Evolutionary conservation across 2,888 invertebrate genomes (phyloP), one percentile per base, ranked within the genome.

Genomic region (Aleiodes testaceus): DNA sequence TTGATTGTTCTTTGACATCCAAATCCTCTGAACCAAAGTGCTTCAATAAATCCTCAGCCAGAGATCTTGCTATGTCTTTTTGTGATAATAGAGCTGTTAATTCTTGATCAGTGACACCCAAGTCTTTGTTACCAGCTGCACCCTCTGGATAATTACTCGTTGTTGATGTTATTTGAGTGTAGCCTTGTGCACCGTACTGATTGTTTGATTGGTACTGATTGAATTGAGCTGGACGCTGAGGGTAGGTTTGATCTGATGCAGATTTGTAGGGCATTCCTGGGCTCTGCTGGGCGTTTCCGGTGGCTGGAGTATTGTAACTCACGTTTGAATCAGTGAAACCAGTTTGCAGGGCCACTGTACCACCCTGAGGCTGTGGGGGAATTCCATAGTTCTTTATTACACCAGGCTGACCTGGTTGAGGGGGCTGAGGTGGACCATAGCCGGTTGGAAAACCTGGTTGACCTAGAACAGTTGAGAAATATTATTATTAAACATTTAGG

Each of bases 11-110:
- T 68, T 88, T 88, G 0, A 88, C 88, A 63, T 91, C 91, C 1
- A 93, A 89, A 75, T 92, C 92, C 12, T 93, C 91, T 18, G 93
- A 93, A 11, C 93, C 93, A 82, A 97, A 94, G 81, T 96, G 94
- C 86, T 96, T 95, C 68, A 97, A 89, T 72, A 97, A 89, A 88
- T 97, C 96, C 87, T 97, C 97, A 52, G 96, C 95, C 75, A 96
- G 89, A 47, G 94, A 93, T 72, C 95, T 93, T 0, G 93, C 91
- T 64, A 93, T 90, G 82, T 93, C 94, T 79, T 93, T 93, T 78
- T 93, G 92, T 1, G 93, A 92, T n/a, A 94, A 87, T 49, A 94
- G 87, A 73, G 92, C 93, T 78, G 92, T 92, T 45, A 94, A 86
- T 79, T 94, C 94, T 85, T 93, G 92, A 79, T 93, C 93, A 77